These are phyloP conservation scores for Connochaetes taurinus DNA, from an alignment of 2,113 vertebrate species.

Conservation along the genomic window DNA sequence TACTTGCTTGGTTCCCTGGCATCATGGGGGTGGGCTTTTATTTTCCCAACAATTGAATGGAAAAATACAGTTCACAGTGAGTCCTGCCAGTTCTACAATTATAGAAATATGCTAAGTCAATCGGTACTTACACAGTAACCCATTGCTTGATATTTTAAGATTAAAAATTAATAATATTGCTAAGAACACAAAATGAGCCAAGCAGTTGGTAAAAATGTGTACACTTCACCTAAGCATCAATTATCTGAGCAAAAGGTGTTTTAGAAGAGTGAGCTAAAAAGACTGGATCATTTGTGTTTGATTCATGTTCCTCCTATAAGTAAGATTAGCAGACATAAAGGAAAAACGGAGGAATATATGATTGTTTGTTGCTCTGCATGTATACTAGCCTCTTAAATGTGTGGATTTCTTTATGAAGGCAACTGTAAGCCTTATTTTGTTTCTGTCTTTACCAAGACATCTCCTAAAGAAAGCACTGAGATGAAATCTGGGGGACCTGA, in stretches of 20 bases:
- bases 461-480: conserved; percentile 9
- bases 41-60: conserved; percentile 49
- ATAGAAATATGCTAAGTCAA: conserved; percentile 65
- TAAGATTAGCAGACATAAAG: conserved; percentile 44
- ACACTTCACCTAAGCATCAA: neutral
- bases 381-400: conserved; percentile 53
- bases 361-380: conserved; percentile 19
- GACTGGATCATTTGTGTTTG: conserved; percentile 9
- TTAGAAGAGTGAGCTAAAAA: conserved; percentile 62
- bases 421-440: conserved; percentile 53
- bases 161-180: conserved; percentile 65
- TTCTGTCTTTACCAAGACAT: conserved; percentile 3
- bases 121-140: conserved; percentile 56
- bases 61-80: conserved; percentile 54
- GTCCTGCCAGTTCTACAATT: conserved; percentile 62
- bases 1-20: neutral
- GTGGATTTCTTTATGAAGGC: conserved; percentile 62
- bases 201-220: conserved; percentile 55
- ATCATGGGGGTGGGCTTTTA: conserved; percentile 33
- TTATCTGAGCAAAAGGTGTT: conserved; percentile 63
- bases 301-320: conserved; percentile 43
- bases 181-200: conserved; percentile 58
- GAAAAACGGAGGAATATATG: conserved; percentile 49
- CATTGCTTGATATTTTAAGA: conserved; percentile 57
- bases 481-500: neutral